Conservation (phyloP, 64 coral and sea anemone species). For the Hydrozoanthus tunicans region DNA sequence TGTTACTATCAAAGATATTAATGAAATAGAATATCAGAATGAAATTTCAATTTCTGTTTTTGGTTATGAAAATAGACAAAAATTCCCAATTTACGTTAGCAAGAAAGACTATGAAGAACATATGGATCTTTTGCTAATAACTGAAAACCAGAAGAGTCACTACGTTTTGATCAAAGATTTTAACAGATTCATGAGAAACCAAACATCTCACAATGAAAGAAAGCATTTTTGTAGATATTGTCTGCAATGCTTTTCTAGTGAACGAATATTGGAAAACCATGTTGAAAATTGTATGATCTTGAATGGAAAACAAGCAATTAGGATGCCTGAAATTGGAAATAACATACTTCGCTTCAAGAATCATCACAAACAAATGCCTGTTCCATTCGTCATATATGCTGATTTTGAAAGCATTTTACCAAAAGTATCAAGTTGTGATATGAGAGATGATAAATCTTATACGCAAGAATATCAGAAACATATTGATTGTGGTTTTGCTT, state of each 20-base stretch:
- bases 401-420: no score
- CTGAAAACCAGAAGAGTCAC: not conserved
- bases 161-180: not conserved
- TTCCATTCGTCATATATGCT: no score
- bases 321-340: not conserved
- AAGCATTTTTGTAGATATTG: not conserved
- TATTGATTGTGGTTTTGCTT: no score
- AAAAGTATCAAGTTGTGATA: no score
- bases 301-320: not conserved
- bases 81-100: no score
- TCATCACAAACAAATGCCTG: no score
- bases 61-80: no score
- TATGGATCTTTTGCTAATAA: not conserved
- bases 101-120: not conserved
- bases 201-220: not conserved
- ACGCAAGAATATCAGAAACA: no score
- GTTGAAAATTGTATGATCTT: not conserved
- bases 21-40: not conserved
- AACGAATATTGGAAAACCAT: not conserved
- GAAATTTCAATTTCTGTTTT: not conserved
- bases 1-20: not conserved
- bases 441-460: no score
- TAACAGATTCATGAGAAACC: not conserved
- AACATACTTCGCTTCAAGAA: no score
- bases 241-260: not conserved